phyloP scores from a whole-genome alignment of 2,888 invertebrate species.

The Lasioglossum malachurum region DNA sequence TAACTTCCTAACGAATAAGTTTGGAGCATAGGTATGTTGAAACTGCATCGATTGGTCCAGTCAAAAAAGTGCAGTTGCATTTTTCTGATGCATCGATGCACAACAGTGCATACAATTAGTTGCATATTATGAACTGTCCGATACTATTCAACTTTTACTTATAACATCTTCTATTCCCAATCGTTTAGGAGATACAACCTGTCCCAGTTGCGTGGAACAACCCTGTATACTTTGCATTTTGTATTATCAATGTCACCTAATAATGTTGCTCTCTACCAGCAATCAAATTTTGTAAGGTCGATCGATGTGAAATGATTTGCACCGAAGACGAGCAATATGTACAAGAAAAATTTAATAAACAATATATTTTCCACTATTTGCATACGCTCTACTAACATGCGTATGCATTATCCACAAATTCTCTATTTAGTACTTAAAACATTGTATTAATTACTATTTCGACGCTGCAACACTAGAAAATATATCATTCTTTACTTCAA shows the following conservation, averaged over 20 bases:
- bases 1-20: no score
- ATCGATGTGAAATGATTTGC: not conserved
- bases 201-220: no score
- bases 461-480: slow-evolving; percentile 23
- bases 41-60: no score
- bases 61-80: no score
- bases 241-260: slow-evolving; percentile 20
- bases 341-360: slow-evolving; percentile 28
- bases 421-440: not conserved
- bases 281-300: slow-evolving; percentile 9
- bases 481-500: slow-evolving; percentile 12
- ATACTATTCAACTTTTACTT: no score
- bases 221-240: slow-evolving; percentile 43
- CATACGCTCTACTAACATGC: not conserved
- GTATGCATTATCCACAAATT: not conserved
- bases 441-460: slow-evolving; percentile 3
- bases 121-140: no score
- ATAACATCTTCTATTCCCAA: no score
- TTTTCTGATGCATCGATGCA: no score
- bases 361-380: slow-evolving; percentile 34
- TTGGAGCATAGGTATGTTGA: no score
- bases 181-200: no score
- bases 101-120: no score
- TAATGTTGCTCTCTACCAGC: not conserved
- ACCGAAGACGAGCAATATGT: slow-evolving; percentile 6